phyloP scores from a whole-genome alignment of 2,113 vertebrate species.

The Chloroceryle aenea region DNA sequence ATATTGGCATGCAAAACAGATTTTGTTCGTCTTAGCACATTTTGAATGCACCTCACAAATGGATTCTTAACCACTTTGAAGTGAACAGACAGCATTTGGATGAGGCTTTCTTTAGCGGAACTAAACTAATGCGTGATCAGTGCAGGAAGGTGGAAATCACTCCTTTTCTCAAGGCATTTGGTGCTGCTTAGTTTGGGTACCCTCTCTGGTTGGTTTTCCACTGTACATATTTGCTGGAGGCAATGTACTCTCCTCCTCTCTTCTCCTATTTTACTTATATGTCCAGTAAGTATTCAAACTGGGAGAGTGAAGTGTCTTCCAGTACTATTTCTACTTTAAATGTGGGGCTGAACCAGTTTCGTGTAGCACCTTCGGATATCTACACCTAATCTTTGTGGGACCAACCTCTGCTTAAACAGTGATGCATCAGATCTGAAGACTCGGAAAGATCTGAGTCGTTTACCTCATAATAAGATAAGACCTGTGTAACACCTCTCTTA shows the following conservation, averaged over 20 bases:
- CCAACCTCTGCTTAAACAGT: background rate
- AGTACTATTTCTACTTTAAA: background rate
- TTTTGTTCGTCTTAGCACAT: background rate
- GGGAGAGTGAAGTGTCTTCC: background rate
- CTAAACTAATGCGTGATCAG: background rate
- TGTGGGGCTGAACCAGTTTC: background rate
- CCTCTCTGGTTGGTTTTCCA: background rate
- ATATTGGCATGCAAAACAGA: slow-evolving; percentile 67
- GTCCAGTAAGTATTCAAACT: rapidly evolving
- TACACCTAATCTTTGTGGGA: background rate
- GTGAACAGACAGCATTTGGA: background rate
- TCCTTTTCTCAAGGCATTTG: background rate
- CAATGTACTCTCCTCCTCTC: background rate
- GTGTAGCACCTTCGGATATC: background rate
- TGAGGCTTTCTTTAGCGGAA: background rate
- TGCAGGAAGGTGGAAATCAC: background rate
- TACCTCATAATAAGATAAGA: background rate
- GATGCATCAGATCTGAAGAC: background rate
- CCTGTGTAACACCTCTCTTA: background rate
- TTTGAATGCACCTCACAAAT: slow-evolving; percentile 39
- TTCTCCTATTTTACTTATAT: background rate
- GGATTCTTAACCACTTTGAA: slow-evolving; percentile 4
- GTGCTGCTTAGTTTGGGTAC: background rate
- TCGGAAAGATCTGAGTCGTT: background rate
- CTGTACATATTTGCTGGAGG: background rate